Percentiles rank a stretch among this genome's conserved stretches.
Conservation (phyloP, 1,140 invertebrate species). For the Artemia franciscana region DNA sequence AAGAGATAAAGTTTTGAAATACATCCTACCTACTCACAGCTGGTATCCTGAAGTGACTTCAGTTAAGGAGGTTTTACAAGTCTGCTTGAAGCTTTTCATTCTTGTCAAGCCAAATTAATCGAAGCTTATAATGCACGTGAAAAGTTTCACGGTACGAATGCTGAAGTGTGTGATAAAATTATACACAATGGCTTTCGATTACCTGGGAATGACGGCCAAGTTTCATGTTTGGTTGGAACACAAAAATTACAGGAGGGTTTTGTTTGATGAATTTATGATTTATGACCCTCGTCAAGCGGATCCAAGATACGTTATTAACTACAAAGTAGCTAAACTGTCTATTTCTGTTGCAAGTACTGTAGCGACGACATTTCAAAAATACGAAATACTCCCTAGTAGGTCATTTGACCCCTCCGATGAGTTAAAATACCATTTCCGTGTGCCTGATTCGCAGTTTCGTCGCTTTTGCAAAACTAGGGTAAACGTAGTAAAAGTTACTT, state of each 20-base stretch:
- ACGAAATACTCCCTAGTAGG: not conserved
- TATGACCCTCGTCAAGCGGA: constrained; percentile 3
- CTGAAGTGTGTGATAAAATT: constrained; percentile 4
- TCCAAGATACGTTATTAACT: constrained; percentile 4
- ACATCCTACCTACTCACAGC: constrained; percentile 6
- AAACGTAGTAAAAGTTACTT: not conserved
- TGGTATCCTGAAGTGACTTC: constrained; percentile 2
- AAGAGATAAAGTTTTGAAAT: constrained; percentile 4
- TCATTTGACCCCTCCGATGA: constrained; percentile 2
- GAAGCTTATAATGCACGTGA: not conserved
- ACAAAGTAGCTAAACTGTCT: not conserved
- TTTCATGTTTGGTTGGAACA: constrained; percentile 2
- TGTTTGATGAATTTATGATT: constrained; percentile 5
- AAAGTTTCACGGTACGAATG: constrained; percentile 7
- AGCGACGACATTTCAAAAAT: not conserved
- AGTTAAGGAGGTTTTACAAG: not conserved
- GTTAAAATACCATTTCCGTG: not conserved
- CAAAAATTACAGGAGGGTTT: constrained; percentile 3
- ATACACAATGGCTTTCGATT: constrained; percentile 5
- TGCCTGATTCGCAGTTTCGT: constrained; percentile 1
- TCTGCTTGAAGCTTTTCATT: not conserved
- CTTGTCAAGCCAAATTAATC: not conserved
- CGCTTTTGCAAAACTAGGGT: not conserved
- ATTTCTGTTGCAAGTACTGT: not conserved
- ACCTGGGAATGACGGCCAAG: not conserved